Percentiles rank a stretch among this genome's conserved stretches.
These are phyloP conservation scores for Anticlea derivata DNA, from an alignment of 2,888 invertebrate genomes.

Conservation along the genomic window DNA sequence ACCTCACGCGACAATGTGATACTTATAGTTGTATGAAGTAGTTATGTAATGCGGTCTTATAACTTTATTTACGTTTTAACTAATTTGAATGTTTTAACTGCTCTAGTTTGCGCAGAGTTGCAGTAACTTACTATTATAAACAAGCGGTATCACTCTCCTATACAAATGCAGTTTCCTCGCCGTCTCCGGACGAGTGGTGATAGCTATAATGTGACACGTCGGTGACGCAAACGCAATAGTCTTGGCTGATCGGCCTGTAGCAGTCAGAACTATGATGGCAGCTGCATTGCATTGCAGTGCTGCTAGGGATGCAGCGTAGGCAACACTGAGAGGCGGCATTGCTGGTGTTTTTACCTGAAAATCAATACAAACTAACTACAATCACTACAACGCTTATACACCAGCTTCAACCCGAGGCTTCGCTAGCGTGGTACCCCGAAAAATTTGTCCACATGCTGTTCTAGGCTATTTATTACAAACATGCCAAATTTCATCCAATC, in stretches of 20 bases:
- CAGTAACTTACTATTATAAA: conserved; percentile 42
- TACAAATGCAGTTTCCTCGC: conserved; percentile 46
- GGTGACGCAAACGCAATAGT: conserved; percentile 12
- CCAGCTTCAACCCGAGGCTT: no score
- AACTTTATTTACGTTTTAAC: no score
- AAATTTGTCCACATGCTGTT: no score
- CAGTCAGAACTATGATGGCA: conserved; percentile 14
- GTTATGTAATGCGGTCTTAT: background rate
- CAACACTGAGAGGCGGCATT: background rate
- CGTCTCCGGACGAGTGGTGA: conserved; percentile 39
- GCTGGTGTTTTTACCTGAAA: conserved; percentile 17
- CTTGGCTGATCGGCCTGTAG: conserved; percentile 12
- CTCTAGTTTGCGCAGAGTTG: no score
- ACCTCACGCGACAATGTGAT: conserved; percentile 5
- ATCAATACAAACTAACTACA: no score
- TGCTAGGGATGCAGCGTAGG: conserved; percentile 9
- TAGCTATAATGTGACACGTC: conserved; percentile 29
- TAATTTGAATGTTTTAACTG: no score
- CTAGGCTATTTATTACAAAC: no score
- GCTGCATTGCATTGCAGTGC: conserved; percentile 6
- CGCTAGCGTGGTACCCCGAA: no score
- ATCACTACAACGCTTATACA: no score
- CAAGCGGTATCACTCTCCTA: conserved; percentile 44
- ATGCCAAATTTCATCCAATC: no score
- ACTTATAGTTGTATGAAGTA: conserved; percentile 14